Evolutionary conservation across 2,888 invertebrate genomes (phyloP), one percentile per base, ranked within the genome.

Genomic region (Eristalis pertinax): DNA sequence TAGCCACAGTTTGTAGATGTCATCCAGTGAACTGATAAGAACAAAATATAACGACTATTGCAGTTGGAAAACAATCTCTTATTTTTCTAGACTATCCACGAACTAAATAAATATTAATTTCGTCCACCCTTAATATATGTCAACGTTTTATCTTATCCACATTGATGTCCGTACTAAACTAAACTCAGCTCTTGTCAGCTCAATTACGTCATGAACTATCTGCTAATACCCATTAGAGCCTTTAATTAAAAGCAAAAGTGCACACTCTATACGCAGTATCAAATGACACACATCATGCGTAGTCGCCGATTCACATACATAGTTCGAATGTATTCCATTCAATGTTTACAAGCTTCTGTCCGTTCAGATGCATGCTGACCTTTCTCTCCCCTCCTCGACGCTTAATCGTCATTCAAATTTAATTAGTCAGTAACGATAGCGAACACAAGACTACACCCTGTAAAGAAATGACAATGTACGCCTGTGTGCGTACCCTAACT

Each of bases 331-430:
- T 64, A 72, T 50, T 4, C 26, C 65, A 75, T 78, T 79, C 60
- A 79, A 56, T 75, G 67, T 78, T 75, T 26, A 11, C 11, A 19
- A 79, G 56, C 24, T 13, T n/a, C 26, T 4, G 26, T 26, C 26
- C 4, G 26, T 26, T 26, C 41, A 56, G 50, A 65, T 80, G 75
- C 68, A 76, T 72, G 41, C 4, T 67, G 58, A 22, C 68, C 43
- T 32, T 70, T 11, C 35, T 38, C 15, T 56, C 41, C 24, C 41
- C 4, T 29, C 19, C 56, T 32, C 35, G 11, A 35, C 43, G 50
- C 24, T 75, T 74, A 82, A 74, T 78, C 24, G 50, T 78, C 67
- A 78, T 82, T 83, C 41, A 65, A 78, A 74, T 67, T 56, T 69
- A 82, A 79, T 75, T 70, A 79, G 60, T 50, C 38, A 70, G 60